Base-by-base conservation (phyloP, 2,888 invertebrate species). In the Thumatha senex region DNA sequence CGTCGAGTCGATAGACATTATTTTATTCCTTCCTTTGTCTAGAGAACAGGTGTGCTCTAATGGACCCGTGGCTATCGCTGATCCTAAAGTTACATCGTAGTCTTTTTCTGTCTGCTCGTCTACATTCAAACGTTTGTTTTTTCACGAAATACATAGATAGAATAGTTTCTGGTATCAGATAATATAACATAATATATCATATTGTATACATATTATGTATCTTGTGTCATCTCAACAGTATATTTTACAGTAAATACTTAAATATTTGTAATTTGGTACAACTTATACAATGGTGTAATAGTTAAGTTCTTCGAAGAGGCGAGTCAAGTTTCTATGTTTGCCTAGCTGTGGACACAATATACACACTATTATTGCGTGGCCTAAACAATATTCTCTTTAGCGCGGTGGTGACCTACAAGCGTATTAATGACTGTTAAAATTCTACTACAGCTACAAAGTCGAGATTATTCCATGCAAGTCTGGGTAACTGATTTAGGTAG, bases 361-460 rank as follows among this genome's bases (percentile, higher is more conserved):
- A n/a, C n/a, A n/a, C n/a, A n/a, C n/a, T n/a, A n/a, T 54, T 38
- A 34, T 47, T 51, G 53, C 46, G 43, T 51, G 52, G 54, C 54
- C 55, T 58, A 61, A 72, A 79, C 76, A 79, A 76, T 74, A 70
- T 68, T 62, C 67, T 53, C 58, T 71, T 63, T 60, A 65, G 62
- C 58, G 53, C 54, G 58, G 51, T 59, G 58, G 67, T 85, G 86
- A 87, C 86, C 87, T 70, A 86, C 67, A 83, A 84, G 82, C 74
- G 75, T 71, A 78, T 70, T 31, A 79, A 80, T 72, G 66, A 80
- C 72, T 78, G 84, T 84, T 84, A 73, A 82, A 86, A 86, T 82
- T 82, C 83, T 76, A 74, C 74, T 73, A 73, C 69, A 47, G 56
- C 18, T 11, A 67, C 54, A 57, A 64, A 72, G 60, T 76, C 80